These are phyloP conservation scores for Psammodynastes pulverulentus DNA, from an alignment of 2,113 vertebrate genomes.

Conservation along the genomic window DNA sequence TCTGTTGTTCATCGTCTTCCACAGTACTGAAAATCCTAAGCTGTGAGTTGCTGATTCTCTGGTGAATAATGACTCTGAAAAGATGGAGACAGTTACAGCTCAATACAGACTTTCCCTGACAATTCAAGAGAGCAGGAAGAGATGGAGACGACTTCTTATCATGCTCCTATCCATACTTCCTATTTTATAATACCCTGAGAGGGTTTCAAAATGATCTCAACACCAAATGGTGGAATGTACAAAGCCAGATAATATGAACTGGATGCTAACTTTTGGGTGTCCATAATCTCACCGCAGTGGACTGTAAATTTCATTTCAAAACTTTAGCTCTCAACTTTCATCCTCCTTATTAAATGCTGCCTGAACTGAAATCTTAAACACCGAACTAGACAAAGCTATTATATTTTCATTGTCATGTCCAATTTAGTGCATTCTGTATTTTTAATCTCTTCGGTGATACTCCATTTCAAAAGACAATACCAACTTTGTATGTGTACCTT, in stretches of 20 bases:
- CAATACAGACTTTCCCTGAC: background rate
- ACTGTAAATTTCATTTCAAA: background rate
- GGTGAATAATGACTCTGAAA: background rate
- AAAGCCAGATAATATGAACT: background rate
- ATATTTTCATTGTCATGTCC: slow-evolving; percentile 4
- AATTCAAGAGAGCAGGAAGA: background rate
- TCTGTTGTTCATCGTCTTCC: background rate
- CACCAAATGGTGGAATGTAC: background rate
- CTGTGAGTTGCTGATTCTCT: background rate
- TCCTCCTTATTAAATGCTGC: slow-evolving; percentile 17
- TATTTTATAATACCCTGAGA: background rate
- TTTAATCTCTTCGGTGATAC: slow-evolving; percentile 4
- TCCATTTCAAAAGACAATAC: background rate
- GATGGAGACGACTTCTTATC: background rate
- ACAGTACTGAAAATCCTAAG: background rate
- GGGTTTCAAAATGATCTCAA: background rate
- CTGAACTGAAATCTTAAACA: slow-evolving; percentile 15
- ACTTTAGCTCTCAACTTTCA: slow-evolving; percentile 12
- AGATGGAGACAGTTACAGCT: background rate
- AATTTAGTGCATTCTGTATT: background rate
- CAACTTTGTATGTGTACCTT: background rate
- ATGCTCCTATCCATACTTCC: background rate
- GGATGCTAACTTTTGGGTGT: background rate
- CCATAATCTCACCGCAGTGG: background rate
- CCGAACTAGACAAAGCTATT: slow-evolving; percentile 11